phyloP scores from a whole-genome alignment of 2,113 vertebrate species.

The Microtus ochrogaster region DNA sequence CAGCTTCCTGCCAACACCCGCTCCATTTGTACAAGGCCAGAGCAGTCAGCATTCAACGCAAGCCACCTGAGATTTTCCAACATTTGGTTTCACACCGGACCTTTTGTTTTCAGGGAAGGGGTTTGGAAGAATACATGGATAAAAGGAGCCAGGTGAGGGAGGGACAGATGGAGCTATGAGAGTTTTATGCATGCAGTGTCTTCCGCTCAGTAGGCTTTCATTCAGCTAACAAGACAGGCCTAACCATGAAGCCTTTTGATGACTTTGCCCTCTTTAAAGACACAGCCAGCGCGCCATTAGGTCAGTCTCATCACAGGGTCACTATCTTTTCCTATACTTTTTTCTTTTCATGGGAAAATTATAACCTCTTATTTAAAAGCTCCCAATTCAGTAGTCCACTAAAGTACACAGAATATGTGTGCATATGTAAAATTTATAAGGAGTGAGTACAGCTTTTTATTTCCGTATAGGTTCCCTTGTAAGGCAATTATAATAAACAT shows the following conservation, averaged over 20 bases:
- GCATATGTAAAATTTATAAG: not conserved
- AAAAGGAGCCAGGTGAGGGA: not conserved
- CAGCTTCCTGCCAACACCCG: slow-evolving; percentile 55
- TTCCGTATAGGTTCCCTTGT: not conserved
- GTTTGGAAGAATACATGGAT: not conserved
- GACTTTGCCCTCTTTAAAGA: not conserved
- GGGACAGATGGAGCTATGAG: not conserved
- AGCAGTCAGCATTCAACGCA: not conserved
- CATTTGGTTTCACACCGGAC: not conserved
- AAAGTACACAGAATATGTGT: not conserved
- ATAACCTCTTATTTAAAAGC: not conserved
- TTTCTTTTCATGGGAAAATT: not conserved
- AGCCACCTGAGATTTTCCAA: slow-evolving; percentile 25
- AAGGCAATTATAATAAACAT: slow-evolving; percentile 11
- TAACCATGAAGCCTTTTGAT: not conserved
- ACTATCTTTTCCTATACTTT: not conserved
- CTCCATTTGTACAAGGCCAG: not conserved
- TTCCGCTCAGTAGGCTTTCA: not conserved
- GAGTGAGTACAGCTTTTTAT: not conserved
- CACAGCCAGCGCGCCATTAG: not conserved
- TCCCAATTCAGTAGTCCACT: not conserved
- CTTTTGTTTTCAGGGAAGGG: not conserved
- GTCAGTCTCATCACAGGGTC: not conserved
- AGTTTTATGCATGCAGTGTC: not conserved
- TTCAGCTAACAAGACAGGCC: not conserved